Conservation (phyloP, 2,888 invertebrate species). For the Diploptera punctata region DNA sequence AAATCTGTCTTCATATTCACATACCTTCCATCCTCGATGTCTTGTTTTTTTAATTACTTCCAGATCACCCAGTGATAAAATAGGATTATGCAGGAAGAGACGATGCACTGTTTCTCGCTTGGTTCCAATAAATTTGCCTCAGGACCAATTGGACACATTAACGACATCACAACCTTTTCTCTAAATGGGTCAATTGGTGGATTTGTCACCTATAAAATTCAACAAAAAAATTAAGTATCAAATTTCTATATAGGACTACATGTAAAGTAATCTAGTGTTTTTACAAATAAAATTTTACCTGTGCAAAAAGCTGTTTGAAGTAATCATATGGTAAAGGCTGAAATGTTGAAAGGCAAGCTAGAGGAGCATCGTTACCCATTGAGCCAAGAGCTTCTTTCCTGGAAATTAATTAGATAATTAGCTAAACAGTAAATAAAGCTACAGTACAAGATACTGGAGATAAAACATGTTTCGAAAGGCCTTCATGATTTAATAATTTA, state of each 20-base stretch:
- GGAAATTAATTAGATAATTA: too few species aligned
- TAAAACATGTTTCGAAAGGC: too few species aligned
- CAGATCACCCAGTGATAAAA: constrained; percentile 89
- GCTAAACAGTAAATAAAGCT: too few species aligned
- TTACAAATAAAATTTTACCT: too few species aligned
- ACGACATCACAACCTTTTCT: constrained; percentile 98
- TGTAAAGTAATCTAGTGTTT: too few species aligned
- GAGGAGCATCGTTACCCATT: constrained; percentile 98
- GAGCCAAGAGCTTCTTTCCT: constrained; percentile 98
- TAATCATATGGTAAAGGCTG: constrained; percentile 96
- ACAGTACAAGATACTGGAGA: too few species aligned
- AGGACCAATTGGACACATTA: constrained; percentile 96
- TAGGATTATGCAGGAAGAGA: constrained; percentile 92
- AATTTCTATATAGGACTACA: neutral
- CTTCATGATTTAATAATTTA: too few species aligned
- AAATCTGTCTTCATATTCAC: too few species aligned
- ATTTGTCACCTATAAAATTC: constrained; percentile 77
- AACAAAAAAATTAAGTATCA: neutral
- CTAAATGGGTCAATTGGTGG: constrained; percentile 99
- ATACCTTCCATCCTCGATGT: constrained; percentile 85
- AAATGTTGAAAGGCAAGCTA: constrained; percentile 95
- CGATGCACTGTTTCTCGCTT: constrained; percentile 84
- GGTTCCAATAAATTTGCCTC: constrained; percentile 94
- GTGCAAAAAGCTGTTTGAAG: constrained; percentile 99
- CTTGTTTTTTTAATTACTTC: constrained; percentile 84